Evolutionary conservation across 2,113 vertebrate genomes (phyloP), one percentile per base, ranked within the genome.

Genomic region (Sapayoa aenigma): DNA sequence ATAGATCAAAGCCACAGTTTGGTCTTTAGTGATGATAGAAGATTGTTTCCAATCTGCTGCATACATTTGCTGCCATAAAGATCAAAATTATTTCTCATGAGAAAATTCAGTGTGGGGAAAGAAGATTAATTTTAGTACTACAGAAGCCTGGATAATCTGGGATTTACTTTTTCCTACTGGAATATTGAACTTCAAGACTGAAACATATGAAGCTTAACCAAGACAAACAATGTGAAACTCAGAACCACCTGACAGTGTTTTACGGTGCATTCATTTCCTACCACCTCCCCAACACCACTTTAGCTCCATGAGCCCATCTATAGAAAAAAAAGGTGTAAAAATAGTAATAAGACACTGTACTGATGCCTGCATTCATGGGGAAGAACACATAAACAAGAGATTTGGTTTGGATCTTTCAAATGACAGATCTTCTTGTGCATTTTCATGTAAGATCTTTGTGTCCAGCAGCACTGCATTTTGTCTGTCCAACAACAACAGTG

Each of bases 81-180:
- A 41, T 74, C 53, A 69, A 84, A 87, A 56, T 37, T 58, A n/a
- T 56, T 72, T 69, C 65, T 82, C 67, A 59, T 4, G 2, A 78
- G 49, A 84, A 89, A 89, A 71, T 37, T 77, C 47, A 58, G 5
- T 33, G 41, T 84, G 41, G 14, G 33, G 50, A 23, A 82, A 88
- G 31, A 14, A 87, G 56, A 81, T 84, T 82, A 71, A 86, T 90
- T 92, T 65, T 88, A 82, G 20, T 76, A 49, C 44, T 72, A 75
- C 56, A 69, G 62, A 65, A 94, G 19, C 15, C 59, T 80, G 12
- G 31, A 42, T 91, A 44, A 27, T 79, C 50, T 71, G 17, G n/a
- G 50, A 79, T 93, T 93, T 91, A 71, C 30, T 87, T 92, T 85
- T 90, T 90, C 84, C 81, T 96, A 50, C 42, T 77, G 46, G 46